Percentiles rank a stretch among this genome's conserved stretches.
These are phyloP conservation scores for Carterocephalus palaemon DNA, from an alignment of 2,888 invertebrate genomes.

Conservation along the genomic window DNA sequence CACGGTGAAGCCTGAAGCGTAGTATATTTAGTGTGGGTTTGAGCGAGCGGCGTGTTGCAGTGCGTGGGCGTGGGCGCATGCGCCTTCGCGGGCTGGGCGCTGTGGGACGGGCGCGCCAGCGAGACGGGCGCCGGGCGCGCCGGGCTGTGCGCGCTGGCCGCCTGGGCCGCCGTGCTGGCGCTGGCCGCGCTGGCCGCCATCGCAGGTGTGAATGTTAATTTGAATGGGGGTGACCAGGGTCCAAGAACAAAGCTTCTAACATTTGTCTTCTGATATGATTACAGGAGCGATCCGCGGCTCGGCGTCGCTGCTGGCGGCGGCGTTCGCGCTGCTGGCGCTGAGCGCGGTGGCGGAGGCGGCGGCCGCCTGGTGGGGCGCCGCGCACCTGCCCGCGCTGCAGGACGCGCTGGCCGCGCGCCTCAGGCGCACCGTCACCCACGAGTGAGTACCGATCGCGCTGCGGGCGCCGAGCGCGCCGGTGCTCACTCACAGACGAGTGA, in stretches of 20 bases:
- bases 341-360: constrained; percentile 63
- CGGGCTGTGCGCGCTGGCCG: constrained; percentile 54
- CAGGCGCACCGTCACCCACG: constrained; percentile 45
- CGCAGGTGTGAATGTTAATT: constrained; percentile 32
- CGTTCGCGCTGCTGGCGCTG: constrained; percentile 60
- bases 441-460: no score
- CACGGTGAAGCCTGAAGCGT: no score
- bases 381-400: constrained; percentile 57
- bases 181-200: constrained; percentile 53
- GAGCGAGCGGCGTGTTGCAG: constrained; percentile 40
- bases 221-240: constrained; percentile 26
- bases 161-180: constrained; percentile 56
- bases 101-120: constrained; percentile 58
- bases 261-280: constrained; percentile 24
- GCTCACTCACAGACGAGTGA: no score
- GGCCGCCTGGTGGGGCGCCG: constrained; percentile 65
- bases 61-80: constrained; percentile 53
- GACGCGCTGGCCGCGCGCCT: constrained; percentile 46
- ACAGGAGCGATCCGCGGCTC: constrained; percentile 49
- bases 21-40: no score
- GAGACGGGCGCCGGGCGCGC: constrained; percentile 56
- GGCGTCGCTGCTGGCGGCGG: constrained; percentile 56
- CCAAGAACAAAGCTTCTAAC: constrained; percentile 26
- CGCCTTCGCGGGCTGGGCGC: constrained; percentile 60
- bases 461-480: no score